Evolutionary conservation across 2,113 vertebrate genomes (phyloP).

Genomic region (Balaeniceps rex): DNA sequence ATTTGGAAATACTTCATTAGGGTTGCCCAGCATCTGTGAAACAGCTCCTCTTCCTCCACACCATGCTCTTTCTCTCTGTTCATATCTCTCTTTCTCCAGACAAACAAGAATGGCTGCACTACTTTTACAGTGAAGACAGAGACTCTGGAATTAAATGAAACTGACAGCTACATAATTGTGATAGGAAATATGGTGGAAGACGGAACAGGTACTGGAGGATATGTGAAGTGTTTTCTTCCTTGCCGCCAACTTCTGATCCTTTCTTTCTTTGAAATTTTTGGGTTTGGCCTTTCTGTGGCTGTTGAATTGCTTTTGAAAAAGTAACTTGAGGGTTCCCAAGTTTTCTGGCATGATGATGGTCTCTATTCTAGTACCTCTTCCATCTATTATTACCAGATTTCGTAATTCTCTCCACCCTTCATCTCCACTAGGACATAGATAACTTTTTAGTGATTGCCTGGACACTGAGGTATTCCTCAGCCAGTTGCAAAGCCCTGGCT

Average conservation of each 20-base stretch:
- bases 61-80: neutral
- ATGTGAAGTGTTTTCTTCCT: neutral
- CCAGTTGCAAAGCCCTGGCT: neutral
- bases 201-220: slow-evolving; percentile 51
- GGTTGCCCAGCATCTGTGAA: neutral
- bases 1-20: neutral
- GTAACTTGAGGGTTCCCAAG: neutral
- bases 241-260: neutral
- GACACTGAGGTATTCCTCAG: neutral
- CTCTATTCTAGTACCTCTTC: neutral
- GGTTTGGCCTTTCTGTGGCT: neutral
- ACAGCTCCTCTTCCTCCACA: neutral
- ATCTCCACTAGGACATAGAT: neutral
- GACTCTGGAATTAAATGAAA: neutral
- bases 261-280: neutral
- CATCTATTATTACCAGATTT: neutral
- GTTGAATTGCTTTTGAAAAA: neutral
- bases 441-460: neutral
- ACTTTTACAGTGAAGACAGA: slow-evolving; percentile 24
- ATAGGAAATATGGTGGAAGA: slow-evolving; percentile 16
- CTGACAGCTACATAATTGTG: rapidly evolving
- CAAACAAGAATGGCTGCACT: slow-evolving; percentile 44
- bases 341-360: neutral
- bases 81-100: slow-evolving; percentile 4
- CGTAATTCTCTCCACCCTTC: neutral